A percentile compares a stretch with the other conserved stretches of the same genome.
Evolutionary conservation across 2,888 invertebrate species (phyloP).

Genomic region (Synanthedon tipuliformis): DNA sequence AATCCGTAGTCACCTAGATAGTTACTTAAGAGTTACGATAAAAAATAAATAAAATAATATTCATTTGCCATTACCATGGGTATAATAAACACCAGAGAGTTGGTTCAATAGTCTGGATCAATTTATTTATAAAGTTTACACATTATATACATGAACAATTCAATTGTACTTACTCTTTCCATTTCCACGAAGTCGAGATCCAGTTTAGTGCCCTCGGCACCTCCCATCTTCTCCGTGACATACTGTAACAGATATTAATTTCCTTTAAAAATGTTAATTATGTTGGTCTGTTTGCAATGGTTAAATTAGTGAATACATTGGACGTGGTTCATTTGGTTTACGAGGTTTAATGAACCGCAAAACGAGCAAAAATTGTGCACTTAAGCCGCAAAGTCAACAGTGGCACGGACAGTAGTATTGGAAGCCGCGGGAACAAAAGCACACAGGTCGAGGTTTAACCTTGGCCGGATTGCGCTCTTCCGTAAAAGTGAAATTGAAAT

Average conservation of each 20-base stretch:
- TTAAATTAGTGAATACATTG: background rate
- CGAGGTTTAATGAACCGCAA: too few species aligned
- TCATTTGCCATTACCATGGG: too few species aligned
- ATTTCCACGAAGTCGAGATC: conserved; percentile 99
- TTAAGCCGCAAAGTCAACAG: background rate
- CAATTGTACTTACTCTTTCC: conserved; percentile 86
- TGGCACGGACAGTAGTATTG: background rate
- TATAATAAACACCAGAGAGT: too few species aligned
- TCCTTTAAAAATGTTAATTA: background rate
- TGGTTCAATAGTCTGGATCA: too few species aligned
- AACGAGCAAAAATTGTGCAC: too few species aligned
- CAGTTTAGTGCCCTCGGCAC: conserved; percentile 98
- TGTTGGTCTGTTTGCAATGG: background rate
- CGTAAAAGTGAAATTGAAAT: background rate
- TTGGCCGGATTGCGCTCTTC: conserved; percentile 39
- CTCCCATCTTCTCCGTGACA: conserved; percentile 99
- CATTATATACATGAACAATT: background rate
- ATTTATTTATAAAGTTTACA: background rate
- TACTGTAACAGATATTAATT: conserved; percentile 72
- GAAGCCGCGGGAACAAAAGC: conserved; percentile 28
- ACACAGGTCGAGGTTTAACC: conserved; percentile 52
- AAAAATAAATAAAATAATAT: too few species aligned
- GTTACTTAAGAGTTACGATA: too few species aligned
- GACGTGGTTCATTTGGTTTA: background rate
- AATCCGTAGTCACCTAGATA: too few species aligned